Percentiles rank a stretch among this genome's conserved stretches.
phyloP scores from a whole-genome alignment of 2,888 invertebrate genomes.

The Dasysyrphus tricinctus region DNA sequence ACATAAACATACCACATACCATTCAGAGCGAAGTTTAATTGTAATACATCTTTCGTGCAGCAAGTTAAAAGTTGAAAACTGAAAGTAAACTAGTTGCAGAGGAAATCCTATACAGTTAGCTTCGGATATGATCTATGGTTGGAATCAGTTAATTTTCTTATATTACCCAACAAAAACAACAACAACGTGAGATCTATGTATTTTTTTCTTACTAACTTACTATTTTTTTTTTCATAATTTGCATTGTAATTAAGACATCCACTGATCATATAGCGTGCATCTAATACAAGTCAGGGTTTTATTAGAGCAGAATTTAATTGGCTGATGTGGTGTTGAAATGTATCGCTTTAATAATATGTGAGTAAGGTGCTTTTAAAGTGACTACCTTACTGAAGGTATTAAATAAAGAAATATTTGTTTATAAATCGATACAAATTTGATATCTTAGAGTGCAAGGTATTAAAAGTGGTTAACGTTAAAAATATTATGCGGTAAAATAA shows the following conservation, averaged over 20 bases:
- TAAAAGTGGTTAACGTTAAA: not conserved
- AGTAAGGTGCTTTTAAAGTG: conserved; percentile 13
- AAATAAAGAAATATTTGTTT: conserved; percentile 1
- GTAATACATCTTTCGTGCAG: conserved; percentile 65
- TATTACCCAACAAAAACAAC: conserved; percentile 38
- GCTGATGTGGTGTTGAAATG: conserved; percentile 26
- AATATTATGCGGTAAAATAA: not conserved
- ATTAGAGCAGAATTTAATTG: conserved; percentile 66
- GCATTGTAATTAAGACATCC: conserved; percentile 63
- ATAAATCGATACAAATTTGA: not conserved
- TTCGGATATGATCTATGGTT: conserved; percentile 36
- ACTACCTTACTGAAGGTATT: not conserved
- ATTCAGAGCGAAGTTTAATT: conserved; percentile 54
- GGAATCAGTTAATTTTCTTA: conserved; percentile 66
- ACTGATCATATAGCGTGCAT: conserved; percentile 44
- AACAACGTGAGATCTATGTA: conserved; percentile 9
- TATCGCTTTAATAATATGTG: not conserved
- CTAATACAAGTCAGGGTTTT: conserved; percentile 41
- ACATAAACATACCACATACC: conserved; percentile 60
- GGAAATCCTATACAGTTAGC: conserved; percentile 69
- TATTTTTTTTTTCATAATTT: conserved; percentile 51
- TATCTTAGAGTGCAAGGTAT: not conserved
- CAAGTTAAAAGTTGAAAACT: conserved; percentile 56
- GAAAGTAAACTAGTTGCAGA: conserved; percentile 69
- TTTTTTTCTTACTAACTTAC: too few species aligned